Evolutionary conservation across 1,140 invertebrate species (phyloP), one percentile per base, ranked within the genome.

Genomic region (Drosophila asahinai): DNA sequence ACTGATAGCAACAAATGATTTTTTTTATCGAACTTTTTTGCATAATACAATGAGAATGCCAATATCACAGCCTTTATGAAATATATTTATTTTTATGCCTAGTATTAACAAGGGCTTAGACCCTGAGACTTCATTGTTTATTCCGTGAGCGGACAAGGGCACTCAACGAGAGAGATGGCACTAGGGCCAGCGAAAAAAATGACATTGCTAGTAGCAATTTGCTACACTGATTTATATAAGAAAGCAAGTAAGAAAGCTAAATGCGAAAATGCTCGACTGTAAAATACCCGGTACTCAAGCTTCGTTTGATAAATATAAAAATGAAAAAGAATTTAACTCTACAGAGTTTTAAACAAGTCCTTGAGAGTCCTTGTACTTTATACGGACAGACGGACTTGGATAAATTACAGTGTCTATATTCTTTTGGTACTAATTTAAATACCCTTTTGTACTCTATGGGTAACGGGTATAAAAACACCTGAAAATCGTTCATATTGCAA

Each of bases 141-240:
- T 89, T 89, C 86, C 73, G 70, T 66, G 74, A 82, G 87, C 64
- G 70, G 48, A 59, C 77, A 73, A 81, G 78, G 82, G 78, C 78
- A 81, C 33, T 45, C n/a, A 14, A 36, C n/a, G 22, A 49, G 19
- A 62, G 36, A 57, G 38, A 66, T 57, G 11, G 63, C 51, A 33
- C 40, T 57, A 57, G 15, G 42, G 45, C 2, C n/a, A 54, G n/a
- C 36, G 1, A 14, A 54, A 33, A 49, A 54, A 6, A 36, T 54
- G 30, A 12, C 51, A 54, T 11, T 54, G 14, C 30, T 54, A 12
- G n/a, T n/a, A n/a, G n/a, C n/a, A n/a, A n/a, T n/a, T 11, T 54
- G 14, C 30, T 54, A 12, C 19, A 54, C 12, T 22, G n/a, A 54
- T 2, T 33, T 19, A 19, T 1, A 36, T 19, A 55, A 38, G 15